phyloP scores from a whole-genome alignment of 2,888 invertebrate species.

The Pomacea canaliculata region DNA sequence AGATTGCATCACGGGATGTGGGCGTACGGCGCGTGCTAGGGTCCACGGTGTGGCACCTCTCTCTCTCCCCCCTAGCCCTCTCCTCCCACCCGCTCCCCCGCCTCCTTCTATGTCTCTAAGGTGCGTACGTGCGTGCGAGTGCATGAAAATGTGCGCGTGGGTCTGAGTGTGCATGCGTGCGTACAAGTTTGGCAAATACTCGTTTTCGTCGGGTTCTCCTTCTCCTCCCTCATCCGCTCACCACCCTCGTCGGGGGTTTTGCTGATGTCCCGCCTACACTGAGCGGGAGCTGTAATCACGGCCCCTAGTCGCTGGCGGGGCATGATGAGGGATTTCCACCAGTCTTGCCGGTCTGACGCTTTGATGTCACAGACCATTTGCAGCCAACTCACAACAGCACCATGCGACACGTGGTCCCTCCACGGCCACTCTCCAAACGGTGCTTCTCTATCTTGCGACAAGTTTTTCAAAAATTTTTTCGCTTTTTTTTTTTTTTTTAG shows the following conservation, averaged over 20 bases:
- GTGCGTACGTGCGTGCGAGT: conserved; percentile 6
- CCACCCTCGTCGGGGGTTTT: background rate
- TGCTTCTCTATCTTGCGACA: no score
- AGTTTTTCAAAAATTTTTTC: no score
- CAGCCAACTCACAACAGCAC: no score
- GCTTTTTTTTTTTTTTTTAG: background rate
- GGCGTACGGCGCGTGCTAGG: no score
- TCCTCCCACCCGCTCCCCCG: no score
- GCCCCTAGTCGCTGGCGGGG: background rate
- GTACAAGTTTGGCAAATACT: background rate
- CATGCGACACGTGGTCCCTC: no score
- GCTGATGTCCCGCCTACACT: background rate
- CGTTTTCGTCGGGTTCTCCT: background rate
- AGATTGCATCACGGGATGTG: no score
- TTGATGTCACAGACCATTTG: background rate
- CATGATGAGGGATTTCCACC: background rate
- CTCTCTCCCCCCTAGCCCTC: no score
- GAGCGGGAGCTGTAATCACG: background rate
- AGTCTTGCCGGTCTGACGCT: background rate
- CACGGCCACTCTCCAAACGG: no score
- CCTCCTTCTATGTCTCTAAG: background rate
- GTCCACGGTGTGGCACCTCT: no score
- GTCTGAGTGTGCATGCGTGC: conserved; percentile 8
- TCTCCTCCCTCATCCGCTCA: background rate
- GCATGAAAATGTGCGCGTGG: conserved; percentile 2